Percentiles rank a stretch among this genome's conserved stretches.
Evolutionary conservation across 2,888 invertebrate genomes (phyloP).

Genomic region (Ectemnius lituratus): DNA sequence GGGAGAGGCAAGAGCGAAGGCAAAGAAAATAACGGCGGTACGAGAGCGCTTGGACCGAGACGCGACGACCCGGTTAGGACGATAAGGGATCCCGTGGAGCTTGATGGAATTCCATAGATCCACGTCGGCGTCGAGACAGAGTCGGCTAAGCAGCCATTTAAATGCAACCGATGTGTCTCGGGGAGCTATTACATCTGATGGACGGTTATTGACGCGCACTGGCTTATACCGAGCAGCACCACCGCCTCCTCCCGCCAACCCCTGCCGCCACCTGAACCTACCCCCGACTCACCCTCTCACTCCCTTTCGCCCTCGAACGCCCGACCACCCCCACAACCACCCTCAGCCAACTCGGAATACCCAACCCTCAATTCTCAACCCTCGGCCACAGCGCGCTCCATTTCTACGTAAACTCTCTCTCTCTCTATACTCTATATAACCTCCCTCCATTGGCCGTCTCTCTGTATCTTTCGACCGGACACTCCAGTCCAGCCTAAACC

Average conservation of each 20-base stretch:
- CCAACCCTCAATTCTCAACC: not conserved
- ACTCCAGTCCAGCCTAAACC: no score
- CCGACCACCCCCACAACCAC: no score
- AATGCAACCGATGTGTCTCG: constrained; percentile 79
- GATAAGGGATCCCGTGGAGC: constrained; percentile 77
- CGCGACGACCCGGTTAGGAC: constrained; percentile 74
- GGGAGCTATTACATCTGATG: constrained; percentile 78
- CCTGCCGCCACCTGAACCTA: constrained; percentile 26
- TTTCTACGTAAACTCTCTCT: constrained; percentile 42
- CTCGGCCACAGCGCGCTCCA: constrained; percentile 23
- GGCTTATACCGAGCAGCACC: constrained; percentile 75
- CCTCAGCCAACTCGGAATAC: constrained; percentile 1
- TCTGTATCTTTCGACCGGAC: constrained; percentile 12
- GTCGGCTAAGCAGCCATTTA: constrained; percentile 78
- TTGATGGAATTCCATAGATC: constrained; percentile 79
- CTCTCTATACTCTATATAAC: not conserved
- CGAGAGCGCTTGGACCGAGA: constrained; percentile 64
- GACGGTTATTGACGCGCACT: constrained; percentile 78
- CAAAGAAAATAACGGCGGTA: constrained; percentile 58
- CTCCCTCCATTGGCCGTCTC: constrained; percentile 13
- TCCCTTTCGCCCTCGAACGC: constrained; percentile 29
- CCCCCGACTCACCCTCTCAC: constrained; percentile 32
- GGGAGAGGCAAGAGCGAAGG: constrained; percentile 6
- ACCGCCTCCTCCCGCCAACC: constrained; percentile 50
- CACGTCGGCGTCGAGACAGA: constrained; percentile 78